Conservation (phyloP, 2,113 vertebrate species). For the Daphoenositta chrysoptera region DNA sequence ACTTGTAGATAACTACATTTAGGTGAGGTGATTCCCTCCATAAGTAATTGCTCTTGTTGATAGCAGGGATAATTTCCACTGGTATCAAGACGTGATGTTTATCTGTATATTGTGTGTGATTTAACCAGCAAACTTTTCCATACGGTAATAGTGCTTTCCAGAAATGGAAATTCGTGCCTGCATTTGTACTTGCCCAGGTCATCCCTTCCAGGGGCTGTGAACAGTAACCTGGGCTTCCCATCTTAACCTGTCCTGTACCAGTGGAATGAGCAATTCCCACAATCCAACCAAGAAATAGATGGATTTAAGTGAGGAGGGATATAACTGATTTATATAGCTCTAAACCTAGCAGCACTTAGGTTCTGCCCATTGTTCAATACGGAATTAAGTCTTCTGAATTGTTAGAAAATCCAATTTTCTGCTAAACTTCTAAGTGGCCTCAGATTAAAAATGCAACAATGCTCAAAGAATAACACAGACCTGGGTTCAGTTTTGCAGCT, state of each 20-base stretch:
- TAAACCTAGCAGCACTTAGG: neutral
- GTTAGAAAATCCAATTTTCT: neutral
- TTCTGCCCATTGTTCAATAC: neutral
- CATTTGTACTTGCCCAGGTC: neutral
- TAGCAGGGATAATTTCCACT: neutral
- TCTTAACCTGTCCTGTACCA: neutral
- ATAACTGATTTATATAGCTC: neutral
- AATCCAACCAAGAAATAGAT: neutral
- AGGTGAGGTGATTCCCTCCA: neutral
- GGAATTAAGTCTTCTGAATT: neutral
- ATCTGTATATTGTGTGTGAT: neutral
- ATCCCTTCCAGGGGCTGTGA: neutral
- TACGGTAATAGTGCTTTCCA: neutral
- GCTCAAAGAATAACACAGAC: neutral
- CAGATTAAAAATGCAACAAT: neutral
- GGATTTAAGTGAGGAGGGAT: neutral
- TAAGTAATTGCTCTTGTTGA: conserved; percentile 28
- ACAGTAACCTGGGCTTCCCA: neutral
- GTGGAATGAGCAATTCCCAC: neutral
- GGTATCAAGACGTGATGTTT: neutral
- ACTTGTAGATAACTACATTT: neutral
- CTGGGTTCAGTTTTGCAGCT: neutral
- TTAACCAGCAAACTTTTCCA: neutral
- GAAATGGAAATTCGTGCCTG: neutral
- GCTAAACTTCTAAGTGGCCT: neutral